Evolutionary conservation across 2,113 vertebrate species (phyloP), one percentile per base, ranked within the genome.

Genomic region (Delphinapterus leucas): DNA sequence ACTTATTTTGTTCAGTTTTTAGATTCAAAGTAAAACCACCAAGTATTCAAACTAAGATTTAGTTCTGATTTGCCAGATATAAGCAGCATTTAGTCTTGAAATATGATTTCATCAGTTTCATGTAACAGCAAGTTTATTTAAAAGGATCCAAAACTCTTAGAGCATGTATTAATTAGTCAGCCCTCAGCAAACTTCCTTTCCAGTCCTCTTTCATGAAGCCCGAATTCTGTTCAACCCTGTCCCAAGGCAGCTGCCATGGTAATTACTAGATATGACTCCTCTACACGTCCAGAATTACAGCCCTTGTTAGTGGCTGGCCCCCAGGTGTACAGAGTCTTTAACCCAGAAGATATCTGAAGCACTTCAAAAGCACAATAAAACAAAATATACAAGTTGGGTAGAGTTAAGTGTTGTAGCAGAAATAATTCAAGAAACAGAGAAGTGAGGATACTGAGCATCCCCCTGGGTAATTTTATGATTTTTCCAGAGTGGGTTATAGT

Each of bases 211-310:
- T 97, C 0, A 8, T 82, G 71, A 97, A 97, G 94, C 87, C 97
- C 28, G 63, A 97, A 97, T 92, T 96, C 73, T 97, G 63, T 88
- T 92, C 96, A 96, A 97, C 65, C 93, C 98, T 97, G 92, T 96
- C 97, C 94, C 76, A 73, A 76, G 77, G 90, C 68, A 96, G 88
- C 63, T 98, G 83, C 74, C 91, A 98, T 36, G 70, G 83, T 96
- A 97, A 94, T 98, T 98, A 98, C 97, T 97, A 98, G 81, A 95
- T 28, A 93, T 67, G 65, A 97, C 81, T 98, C 80, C 83, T 98
- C 85, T 73, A 97, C 85, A 96, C 86, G 63, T 95, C 96, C 86
- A 94, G 98, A 98, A 97, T 97, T 96, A 98, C 28, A 95, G 92
- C 44, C 79, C 93, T 90, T 96, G 21, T 84, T 82, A 96, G 85